Conservation (phyloP, 2,113 vertebrate species). For the Trichechus manatus region DNA sequence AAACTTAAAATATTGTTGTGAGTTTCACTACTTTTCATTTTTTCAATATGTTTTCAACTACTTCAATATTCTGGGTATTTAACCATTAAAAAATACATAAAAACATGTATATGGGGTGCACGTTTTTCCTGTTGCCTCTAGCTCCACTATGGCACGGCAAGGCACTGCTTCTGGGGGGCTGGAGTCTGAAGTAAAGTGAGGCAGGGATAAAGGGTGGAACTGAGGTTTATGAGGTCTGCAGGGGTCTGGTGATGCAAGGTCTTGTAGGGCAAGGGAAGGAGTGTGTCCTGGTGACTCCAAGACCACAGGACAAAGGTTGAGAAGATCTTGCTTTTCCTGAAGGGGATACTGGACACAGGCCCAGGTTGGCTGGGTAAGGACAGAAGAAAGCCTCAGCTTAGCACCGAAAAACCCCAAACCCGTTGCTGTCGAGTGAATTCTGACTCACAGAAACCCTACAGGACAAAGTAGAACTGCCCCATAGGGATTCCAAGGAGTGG, state of each 20-base stretch:
- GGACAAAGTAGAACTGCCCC: too few species aligned
- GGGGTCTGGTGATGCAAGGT: neutral
- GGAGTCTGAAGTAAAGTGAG: neutral
- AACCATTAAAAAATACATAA: neutral
- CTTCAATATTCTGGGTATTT: neutral
- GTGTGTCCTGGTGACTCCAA: neutral
- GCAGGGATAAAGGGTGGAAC: neutral
- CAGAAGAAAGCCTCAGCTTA: too few species aligned
- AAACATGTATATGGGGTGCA: neutral
- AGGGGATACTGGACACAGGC: too few species aligned
- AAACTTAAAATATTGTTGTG: neutral
- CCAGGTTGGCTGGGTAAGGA: too few species aligned
- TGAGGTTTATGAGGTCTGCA: neutral
- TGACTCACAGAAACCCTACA: too few species aligned
- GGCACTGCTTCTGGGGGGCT: neutral
- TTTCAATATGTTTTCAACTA: neutral
- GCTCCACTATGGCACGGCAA: neutral
- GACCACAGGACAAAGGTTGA: neutral
- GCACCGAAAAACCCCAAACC: too few species aligned
- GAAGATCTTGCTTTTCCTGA: too few species aligned
- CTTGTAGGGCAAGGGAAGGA: too few species aligned
- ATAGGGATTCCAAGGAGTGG: too few species aligned
- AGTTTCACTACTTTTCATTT: neutral
- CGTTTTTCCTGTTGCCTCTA: neutral
- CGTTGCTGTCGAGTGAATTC: too few species aligned